A percentile compares a stretch with the other conserved stretches of the same genome.
These are phyloP conservation scores for Eucera pruinosa DNA, from an alignment of 2,888 invertebrate species.

Conservation along the genomic window DNA sequence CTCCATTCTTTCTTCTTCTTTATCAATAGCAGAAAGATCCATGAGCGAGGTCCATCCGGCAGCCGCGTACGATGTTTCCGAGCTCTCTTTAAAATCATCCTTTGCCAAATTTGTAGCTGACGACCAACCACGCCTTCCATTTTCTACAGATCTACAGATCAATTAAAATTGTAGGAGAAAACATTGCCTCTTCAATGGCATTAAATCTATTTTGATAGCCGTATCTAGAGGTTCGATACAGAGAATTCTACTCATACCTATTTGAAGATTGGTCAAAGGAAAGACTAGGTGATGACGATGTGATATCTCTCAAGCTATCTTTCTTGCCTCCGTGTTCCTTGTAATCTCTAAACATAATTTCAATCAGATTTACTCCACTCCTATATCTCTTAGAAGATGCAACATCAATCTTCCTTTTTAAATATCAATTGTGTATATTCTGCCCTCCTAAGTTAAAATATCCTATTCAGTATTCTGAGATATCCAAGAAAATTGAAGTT, in stretches of 20 bases:
- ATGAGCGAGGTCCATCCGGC: constrained; percentile 91
- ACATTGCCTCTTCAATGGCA: too few species aligned
- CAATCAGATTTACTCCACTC: too few species aligned
- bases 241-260: too few species aligned
- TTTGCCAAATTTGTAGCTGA: constrained; percentile 89
- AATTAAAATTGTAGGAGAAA: not conserved
- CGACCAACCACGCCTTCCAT: constrained; percentile 88
- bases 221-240: too few species aligned
- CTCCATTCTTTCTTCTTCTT: constrained; percentile 55
- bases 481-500: too few species aligned
- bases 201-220: too few species aligned
- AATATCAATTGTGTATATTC: too few species aligned
- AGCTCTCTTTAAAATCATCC: constrained; percentile 70
- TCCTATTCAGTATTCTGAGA: too few species aligned
- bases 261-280: constrained; percentile 82
- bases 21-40: constrained; percentile 87
- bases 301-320: constrained; percentile 87
- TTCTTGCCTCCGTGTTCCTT: constrained; percentile 94
- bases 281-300: constrained; percentile 92
- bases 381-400: too few species aligned
- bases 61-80: constrained; percentile 57
- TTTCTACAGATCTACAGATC: constrained; percentile 69
- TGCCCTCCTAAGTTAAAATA: too few species aligned
- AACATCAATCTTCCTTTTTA: too few species aligned
- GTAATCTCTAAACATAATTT: constrained; percentile 88